Evolutionary conservation across 2,888 invertebrate species (phyloP).

Genomic region (Hirtodrosophila alboralis): DNA sequence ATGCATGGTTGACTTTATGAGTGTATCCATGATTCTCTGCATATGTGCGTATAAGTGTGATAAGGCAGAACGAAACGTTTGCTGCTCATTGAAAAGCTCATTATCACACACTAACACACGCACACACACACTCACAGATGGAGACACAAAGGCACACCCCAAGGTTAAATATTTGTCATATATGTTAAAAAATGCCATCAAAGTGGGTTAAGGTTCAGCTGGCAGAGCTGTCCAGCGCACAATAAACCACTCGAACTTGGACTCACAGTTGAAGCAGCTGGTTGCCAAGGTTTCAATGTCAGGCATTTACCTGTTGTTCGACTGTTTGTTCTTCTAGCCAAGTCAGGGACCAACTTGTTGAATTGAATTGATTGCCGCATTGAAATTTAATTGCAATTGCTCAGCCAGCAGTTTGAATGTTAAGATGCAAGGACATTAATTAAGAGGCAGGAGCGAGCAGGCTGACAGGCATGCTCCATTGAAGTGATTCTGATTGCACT

Average conservation of each 20-base stretch:
- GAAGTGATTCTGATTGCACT: constrained; percentile 75
- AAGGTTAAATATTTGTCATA: constrained; percentile 55
- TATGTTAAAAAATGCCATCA: constrained; percentile 20
- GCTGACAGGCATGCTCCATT: constrained; percentile 32
- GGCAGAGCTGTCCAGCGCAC: constrained; percentile 4
- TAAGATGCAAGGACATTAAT: constrained; percentile 79
- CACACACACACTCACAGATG: constrained; percentile 10
- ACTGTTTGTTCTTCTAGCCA: background rate
- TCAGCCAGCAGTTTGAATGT: constrained; percentile 58
- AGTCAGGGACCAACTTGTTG: constrained; percentile 64
- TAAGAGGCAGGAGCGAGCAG: constrained; percentile 40
- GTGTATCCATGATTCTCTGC: constrained; percentile 21
- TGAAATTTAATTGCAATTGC: constrained; percentile 73
- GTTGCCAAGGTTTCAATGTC: constrained; percentile 43
- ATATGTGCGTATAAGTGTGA: constrained; percentile 28
- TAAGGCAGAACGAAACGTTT: constrained; percentile 45
- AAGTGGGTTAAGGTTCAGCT: constrained; percentile 55
- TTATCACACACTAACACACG: constrained; percentile 43
- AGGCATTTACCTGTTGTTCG: constrained; percentile 39
- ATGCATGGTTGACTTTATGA: constrained; percentile 42
- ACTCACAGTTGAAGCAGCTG: constrained; percentile 10
- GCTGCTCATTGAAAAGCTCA: constrained; percentile 60
- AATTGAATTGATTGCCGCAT: constrained; percentile 76
- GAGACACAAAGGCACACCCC: constrained; percentile 29
- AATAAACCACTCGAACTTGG: constrained; percentile 22